Evolutionary conservation across 2,113 vertebrate genomes (phyloP).

Genomic region (Notothenia rossii): DNA sequence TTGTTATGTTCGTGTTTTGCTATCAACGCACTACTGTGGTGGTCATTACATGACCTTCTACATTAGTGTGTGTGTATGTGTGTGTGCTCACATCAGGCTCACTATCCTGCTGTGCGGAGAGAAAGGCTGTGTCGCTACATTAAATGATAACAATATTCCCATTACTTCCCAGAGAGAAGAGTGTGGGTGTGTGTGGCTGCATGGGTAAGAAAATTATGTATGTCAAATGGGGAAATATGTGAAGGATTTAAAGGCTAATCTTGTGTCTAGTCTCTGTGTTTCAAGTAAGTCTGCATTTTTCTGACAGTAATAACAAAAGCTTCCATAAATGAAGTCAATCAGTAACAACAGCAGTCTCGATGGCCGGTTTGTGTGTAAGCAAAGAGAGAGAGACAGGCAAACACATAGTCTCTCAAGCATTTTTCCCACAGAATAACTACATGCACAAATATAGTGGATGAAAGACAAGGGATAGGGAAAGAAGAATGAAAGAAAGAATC

Average conservation of each 20-base stretch:
- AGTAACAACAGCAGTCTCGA: neutral
- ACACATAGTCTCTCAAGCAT: neutral
- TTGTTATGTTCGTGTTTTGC: too few species aligned
- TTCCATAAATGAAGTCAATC: neutral
- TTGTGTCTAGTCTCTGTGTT: conserved; percentile 16
- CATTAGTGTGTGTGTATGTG: conserved; percentile 2
- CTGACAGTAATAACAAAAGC: neutral
- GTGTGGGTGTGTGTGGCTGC: conserved; percentile 11
- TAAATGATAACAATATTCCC: conserved; percentile 17
- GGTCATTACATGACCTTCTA: neutral
- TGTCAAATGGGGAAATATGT: conserved; percentile 10
- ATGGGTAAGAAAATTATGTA: neutral
- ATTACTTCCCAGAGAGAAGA: neutral
- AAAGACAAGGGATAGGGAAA: neutral
- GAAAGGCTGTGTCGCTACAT: neutral
- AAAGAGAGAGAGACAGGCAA: neutral
- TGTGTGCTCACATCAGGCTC: conserved; percentile 8
- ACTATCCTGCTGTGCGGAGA: conserved; percentile 4
- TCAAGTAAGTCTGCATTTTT: conserved; percentile 2
- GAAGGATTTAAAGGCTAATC: conserved; percentile 18
- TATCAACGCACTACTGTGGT: conserved; percentile 3
- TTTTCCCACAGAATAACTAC: conserved; percentile 2
- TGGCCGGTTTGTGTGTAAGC: neutral
- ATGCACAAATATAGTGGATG: neutral
- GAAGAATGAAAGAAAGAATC: conserved; percentile 5